Conservation (phyloP, 2,888 invertebrate genomes). For the Athalia circularis region DNA sequence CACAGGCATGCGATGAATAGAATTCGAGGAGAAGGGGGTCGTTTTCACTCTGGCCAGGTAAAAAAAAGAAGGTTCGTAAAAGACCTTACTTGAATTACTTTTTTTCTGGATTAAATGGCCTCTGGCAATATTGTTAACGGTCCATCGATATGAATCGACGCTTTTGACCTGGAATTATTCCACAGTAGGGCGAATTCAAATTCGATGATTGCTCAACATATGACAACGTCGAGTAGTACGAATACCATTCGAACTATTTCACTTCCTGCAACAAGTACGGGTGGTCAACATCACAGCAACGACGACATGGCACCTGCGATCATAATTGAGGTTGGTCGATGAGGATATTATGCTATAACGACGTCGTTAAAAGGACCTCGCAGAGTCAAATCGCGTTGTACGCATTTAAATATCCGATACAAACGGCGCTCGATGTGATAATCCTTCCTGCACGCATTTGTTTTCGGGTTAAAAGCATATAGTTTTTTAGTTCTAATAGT, state of each 20-base stretch:
- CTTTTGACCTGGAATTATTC: background rate
- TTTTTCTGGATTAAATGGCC: background rate
- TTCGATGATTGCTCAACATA: constrained; percentile 63
- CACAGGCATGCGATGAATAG: constrained; percentile 99
- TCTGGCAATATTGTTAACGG: too few relatives aligned
- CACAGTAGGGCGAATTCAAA: constrained; percentile 61
- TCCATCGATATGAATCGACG: background rate
- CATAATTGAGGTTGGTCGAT: constrained; percentile 63
- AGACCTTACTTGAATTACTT: constrained; percentile 22
- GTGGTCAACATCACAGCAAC: constrained; percentile 64
- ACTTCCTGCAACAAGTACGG: constrained; percentile 62
- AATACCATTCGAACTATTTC: constrained; percentile 65
- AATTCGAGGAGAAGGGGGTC: constrained; percentile 96
- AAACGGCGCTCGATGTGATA: constrained; percentile 1
- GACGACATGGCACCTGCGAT: constrained; percentile 67
- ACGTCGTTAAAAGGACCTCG: background rate
- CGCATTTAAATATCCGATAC: constrained; percentile 12
- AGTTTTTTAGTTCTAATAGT: background rate
- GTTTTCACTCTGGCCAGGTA: constrained; percentile 88
- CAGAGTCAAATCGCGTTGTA: background rate
- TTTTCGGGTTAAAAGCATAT: background rate
- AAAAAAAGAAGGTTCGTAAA: constrained; percentile 69
- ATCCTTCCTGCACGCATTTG: constrained; percentile 3
- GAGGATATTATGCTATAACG: constrained; percentile 34
- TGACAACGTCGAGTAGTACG: constrained; percentile 63